A percentile compares a stretch with the other conserved stretches of the same genome.
These are phyloP conservation scores for Gnathonemus echidnorhynchus DNA, from an alignment of 2,113 vertebrate genomes.

Conservation along the genomic window DNA sequence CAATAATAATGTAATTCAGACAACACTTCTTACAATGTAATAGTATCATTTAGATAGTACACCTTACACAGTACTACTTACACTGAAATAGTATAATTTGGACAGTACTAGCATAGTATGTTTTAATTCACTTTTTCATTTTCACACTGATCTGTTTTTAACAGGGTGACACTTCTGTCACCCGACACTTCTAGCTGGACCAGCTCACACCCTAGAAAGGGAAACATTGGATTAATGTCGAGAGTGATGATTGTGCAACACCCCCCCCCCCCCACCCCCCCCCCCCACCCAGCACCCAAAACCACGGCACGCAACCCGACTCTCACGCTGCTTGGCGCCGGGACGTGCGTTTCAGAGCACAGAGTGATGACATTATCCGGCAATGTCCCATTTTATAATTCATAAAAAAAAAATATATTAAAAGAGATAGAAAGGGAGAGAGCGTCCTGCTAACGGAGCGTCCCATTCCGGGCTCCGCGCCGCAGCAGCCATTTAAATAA, in stretches of 20 bases:
- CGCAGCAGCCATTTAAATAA: background rate
- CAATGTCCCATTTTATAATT: conserved; percentile 6
- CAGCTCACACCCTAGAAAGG: background rate
- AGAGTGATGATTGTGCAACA: background rate
- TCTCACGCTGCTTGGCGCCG: conserved; percentile 23
- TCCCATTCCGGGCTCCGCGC: background rate
- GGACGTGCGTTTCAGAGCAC: conserved; percentile 29
- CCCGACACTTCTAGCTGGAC: background rate
- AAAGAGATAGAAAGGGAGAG: background rate
- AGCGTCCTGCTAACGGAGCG: background rate
- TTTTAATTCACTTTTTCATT: background rate
- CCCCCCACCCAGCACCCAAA: background rate
- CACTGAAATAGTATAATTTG: background rate
- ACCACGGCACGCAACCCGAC: conserved; percentile 19
- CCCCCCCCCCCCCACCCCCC: background rate
- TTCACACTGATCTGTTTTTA: background rate
- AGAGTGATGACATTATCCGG: conserved; percentile 23
- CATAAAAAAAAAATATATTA: conserved; percentile 1
- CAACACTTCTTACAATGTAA: background rate
- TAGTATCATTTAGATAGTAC: background rate
- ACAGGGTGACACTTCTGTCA: background rate
- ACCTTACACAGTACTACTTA: background rate
- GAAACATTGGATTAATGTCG: background rate
- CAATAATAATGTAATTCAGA: background rate
- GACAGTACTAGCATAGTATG: background rate